These are phyloP conservation scores for Tapera naevia DNA, from an alignment of 2,797 vertebrate species.

Conservation along the genomic window DNA sequence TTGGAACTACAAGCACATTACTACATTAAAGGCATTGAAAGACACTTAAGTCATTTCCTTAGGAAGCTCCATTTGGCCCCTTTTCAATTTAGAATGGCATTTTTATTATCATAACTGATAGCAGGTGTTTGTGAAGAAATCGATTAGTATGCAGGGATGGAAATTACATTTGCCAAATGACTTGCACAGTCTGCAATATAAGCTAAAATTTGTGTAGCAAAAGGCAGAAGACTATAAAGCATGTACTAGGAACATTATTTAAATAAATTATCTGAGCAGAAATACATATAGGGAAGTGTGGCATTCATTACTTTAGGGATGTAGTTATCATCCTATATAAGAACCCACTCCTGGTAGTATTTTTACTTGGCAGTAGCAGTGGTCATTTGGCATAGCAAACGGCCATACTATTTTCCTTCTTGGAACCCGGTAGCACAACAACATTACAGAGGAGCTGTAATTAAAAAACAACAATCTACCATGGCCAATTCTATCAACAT, in stretches of 20 bases:
- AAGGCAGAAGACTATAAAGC: constrained; percentile 76
- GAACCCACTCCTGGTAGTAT: neutral
- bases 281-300: constrained; percentile 65
- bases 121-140: constrained; percentile 85
- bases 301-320: constrained; percentile 55
- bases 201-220: constrained; percentile 77
- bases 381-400: constrained; percentile 43
- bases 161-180: constrained; percentile 85
- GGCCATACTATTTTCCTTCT: constrained; percentile 41
- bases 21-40: constrained; percentile 80
- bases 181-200: constrained; percentile 81
- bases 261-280: constrained; percentile 74
- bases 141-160: constrained; percentile 85
- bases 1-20: constrained; percentile 76
- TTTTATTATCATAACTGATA: constrained; percentile 87
- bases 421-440: constrained; percentile 54
- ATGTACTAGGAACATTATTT: constrained; percentile 71
- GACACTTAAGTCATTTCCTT: constrained; percentile 85
- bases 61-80: constrained; percentile 81
- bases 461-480: constrained; percentile 51
- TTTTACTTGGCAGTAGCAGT: constrained; percentile 35
- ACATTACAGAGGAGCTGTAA: constrained; percentile 50
- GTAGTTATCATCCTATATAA: constrained; percentile 5
- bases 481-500: constrained; percentile 37
- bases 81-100: constrained; percentile 83